Conservation (phyloP, 2,888 invertebrate genomes). For the Drosophila incognita region DNA sequence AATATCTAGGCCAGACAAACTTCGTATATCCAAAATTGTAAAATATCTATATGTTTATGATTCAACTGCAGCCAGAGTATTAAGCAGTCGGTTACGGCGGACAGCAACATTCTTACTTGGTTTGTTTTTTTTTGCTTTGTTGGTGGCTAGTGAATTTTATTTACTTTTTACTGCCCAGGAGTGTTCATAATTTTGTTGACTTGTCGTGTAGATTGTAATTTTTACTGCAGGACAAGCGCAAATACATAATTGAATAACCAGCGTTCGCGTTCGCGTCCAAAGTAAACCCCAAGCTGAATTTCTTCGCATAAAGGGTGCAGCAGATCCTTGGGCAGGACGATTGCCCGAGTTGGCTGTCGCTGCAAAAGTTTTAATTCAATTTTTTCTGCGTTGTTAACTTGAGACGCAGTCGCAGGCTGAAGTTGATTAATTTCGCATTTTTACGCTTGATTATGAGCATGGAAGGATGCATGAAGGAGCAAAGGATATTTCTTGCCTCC, state of each 20-base stretch:
- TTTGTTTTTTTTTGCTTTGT: constrained; percentile 9
- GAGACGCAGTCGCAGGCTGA: constrained; percentile 60
- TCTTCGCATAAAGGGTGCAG: constrained; percentile 58
- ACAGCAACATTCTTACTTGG: not conserved
- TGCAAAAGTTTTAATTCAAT: constrained; percentile 79
- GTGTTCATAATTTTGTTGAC: constrained; percentile 83
- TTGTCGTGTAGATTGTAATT: constrained; percentile 82
- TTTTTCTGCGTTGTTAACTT: constrained; percentile 80
- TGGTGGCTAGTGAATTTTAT: constrained; percentile 59
- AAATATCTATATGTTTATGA: not conserved
- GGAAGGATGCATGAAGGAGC: not conserved
- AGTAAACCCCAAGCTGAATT: constrained; percentile 35
- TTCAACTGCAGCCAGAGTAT: not conserved
- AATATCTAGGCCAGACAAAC: too few relatives aligned
- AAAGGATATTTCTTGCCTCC: constrained; percentile 20
- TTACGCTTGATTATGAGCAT: constrained; percentile 74
- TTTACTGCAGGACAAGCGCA: constrained; percentile 83
- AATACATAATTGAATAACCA: constrained; percentile 82
- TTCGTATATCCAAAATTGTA: too few relatives aligned
- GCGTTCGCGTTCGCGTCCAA: constrained; percentile 7
- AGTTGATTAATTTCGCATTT: constrained; percentile 80
- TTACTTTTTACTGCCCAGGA: constrained; percentile 76
- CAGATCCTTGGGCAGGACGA: constrained; percentile 14
- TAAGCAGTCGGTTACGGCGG: not conserved
- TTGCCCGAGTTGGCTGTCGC: constrained; percentile 28